Percentiles rank a stretch among this genome's conserved stretches.
Conservation (phyloP, 2,797 vertebrate species). For the Eulemur albifrons region DNA sequence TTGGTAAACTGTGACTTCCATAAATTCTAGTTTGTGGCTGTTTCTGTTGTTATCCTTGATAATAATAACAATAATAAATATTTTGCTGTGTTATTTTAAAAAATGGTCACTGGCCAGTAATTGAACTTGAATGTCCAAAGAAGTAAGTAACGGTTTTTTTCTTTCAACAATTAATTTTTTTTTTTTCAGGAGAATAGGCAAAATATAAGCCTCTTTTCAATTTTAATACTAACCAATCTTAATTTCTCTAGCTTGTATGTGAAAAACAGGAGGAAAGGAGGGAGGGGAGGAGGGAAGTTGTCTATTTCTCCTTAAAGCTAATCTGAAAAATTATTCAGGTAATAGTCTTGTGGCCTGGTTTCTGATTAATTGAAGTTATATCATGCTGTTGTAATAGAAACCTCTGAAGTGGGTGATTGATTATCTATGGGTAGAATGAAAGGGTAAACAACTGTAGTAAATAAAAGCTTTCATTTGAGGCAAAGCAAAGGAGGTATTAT, state of each 20-base stretch:
- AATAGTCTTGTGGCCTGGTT: background rate
- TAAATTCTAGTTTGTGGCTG: background rate
- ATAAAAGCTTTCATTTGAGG: conserved; percentile 4
- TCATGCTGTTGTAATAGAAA: background rate
- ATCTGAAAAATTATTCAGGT: conserved; percentile 1
- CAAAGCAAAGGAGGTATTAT: background rate
- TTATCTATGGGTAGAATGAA: background rate
- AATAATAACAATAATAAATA: background rate
- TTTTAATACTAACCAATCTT: background rate
- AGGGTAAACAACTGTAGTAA: background rate
- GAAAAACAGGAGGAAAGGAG: background rate
- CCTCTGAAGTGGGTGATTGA: background rate
- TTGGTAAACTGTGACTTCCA: background rate
- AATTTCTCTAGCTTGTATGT: background rate
- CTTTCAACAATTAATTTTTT: background rate
- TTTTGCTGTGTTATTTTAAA: background rate
- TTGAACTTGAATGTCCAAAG: background rate
- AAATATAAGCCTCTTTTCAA: background rate
- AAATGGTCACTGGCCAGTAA: background rate
- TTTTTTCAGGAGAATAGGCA: background rate
- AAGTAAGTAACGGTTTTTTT: background rate
- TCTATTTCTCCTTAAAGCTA: conserved; percentile 4
- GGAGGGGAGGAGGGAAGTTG: background rate
- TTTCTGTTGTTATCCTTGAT: background rate
- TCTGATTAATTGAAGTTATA: conserved; percentile 26